Base-by-base conservation (phyloP, 2,888 invertebrate genomes). In the Spilarctia lutea region DNA sequence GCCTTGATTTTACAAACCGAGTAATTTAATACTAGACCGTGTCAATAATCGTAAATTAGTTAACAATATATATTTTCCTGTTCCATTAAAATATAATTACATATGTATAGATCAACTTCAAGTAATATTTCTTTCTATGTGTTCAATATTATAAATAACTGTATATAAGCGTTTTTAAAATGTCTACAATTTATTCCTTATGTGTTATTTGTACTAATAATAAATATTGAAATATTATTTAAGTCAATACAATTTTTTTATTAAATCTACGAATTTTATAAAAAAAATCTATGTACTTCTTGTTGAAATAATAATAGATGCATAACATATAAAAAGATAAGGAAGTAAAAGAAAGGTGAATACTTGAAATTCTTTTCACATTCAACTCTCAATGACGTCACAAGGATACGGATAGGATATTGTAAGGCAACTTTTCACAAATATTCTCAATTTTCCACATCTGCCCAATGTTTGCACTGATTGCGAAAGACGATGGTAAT, bases 401-500 rank as follows among this genome's bases (percentile, higher is more conserved):
- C 60, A 63, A 4, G 16, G 45, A 16, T n/a, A n/a, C n/a, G n/a
- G n/a, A n/a, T n/a, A 10, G 16, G 8, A 16, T 30, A 63, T 30
- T 30, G 27, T 30, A 27, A 56, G 20, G 27, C 39, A 27, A 35
- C 24, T 74, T 74, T 65, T 75, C 63, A 71, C 30, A 63, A 71
- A 27, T 67, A 60, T 73, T 79, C 76, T 82, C 78, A 75, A 79
- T 84, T 83, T 83, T 82, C 76, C 79, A 78, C 76, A 79, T 77
- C 73, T 66, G 71, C 80, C 75, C 73, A 81, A 77, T 82, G 86
- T 87, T 87, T 86, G 86, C 85, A 78, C 74, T 79, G 63, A 80
- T 89, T 90, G 86, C 83, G 89, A 89, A 90, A 91, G 84, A 85
- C 67, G 88, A 88, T 89, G 83, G 82, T 86, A 87, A 90, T 90